These are phyloP conservation scores for Alethe diademata DNA, from an alignment of 2,113 vertebrate genomes.

Conservation along the genomic window DNA sequence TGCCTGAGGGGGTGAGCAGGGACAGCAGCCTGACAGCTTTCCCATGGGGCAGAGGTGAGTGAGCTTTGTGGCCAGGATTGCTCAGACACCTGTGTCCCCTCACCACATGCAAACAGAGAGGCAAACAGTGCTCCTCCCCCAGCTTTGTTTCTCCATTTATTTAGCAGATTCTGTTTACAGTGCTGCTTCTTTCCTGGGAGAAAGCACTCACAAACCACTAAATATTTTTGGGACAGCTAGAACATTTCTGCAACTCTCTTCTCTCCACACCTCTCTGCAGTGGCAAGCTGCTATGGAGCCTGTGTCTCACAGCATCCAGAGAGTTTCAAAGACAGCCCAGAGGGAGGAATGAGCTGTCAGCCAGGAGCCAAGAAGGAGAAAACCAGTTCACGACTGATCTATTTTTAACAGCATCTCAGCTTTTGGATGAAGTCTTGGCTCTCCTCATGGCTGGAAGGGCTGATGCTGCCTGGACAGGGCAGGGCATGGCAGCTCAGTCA, in stretches of 20 bases:
- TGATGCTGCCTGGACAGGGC: neutral
- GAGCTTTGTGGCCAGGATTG: neutral
- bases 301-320: neutral
- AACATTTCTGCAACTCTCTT: neutral
- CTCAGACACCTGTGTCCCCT: neutral
- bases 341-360: constrained; percentile 33
- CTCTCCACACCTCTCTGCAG: neutral
- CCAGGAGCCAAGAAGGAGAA: constrained; percentile 35
- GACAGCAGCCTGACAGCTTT: neutral
- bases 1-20: fast-evolving
- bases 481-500: neutral
- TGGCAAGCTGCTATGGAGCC: constrained; percentile 2
- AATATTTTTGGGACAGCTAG: neutral
- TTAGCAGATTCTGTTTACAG: neutral
- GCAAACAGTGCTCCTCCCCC: neutral
- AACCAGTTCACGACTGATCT: neutral
- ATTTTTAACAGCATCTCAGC: constrained; percentile 57
- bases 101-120: neutral
- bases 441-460: neutral
- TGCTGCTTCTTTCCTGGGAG: fast-evolving
- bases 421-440: constrained; percentile 5
- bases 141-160: neutral
- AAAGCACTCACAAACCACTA: neutral
- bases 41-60: neutral
- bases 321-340: constrained; percentile 26